These are phyloP conservation scores for Pterostichus niger DNA, from an alignment of 2,888 invertebrate species.

Conservation along the genomic window DNA sequence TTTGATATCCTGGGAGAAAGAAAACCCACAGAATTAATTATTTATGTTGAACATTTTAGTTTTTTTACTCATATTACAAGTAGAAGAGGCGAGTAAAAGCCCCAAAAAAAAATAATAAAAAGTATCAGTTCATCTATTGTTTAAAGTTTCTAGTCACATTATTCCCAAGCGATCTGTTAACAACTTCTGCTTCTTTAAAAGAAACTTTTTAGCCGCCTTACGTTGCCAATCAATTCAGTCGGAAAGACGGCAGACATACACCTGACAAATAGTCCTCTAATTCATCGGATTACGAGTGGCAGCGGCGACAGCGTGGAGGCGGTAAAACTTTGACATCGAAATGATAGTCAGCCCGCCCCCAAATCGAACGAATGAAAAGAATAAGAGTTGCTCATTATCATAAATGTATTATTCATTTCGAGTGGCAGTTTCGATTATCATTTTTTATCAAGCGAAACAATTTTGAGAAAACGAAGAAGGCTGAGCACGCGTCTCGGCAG, in stretches of 20 bases:
- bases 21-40: too few species aligned
- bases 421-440: slow-evolving; percentile 66
- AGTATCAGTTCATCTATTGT: not conserved
- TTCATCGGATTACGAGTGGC: slow-evolving; percentile 41
- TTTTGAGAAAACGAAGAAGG: slow-evolving; percentile 52
- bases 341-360: slow-evolving; percentile 42
- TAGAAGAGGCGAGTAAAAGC: too few species aligned
- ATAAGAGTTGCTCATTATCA: slow-evolving; percentile 55
- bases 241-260: slow-evolving; percentile 1
- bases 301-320: slow-evolving; percentile 14
- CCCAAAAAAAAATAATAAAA: not conserved
- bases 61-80: too few species aligned
- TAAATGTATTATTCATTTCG: slow-evolving; percentile 66
- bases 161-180: slow-evolving; percentile 23
- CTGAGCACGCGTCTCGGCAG: slow-evolving; percentile 57
- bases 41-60: too few species aligned
- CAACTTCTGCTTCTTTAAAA: not conserved
- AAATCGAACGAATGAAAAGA: slow-evolving; percentile 7
- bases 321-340: slow-evolving; percentile 49
- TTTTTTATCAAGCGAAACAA: slow-evolving; percentile 66
- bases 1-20: too few species aligned
- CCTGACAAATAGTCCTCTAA: slow-evolving; percentile 52
- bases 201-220: slow-evolving; percentile 17
- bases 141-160: slow-evolving; percentile 41
- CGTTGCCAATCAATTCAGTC: slow-evolving; percentile 17